Evolutionary conservation across 2,888 invertebrate genomes (phyloP).

Genomic region (Sinelater perroti): DNA sequence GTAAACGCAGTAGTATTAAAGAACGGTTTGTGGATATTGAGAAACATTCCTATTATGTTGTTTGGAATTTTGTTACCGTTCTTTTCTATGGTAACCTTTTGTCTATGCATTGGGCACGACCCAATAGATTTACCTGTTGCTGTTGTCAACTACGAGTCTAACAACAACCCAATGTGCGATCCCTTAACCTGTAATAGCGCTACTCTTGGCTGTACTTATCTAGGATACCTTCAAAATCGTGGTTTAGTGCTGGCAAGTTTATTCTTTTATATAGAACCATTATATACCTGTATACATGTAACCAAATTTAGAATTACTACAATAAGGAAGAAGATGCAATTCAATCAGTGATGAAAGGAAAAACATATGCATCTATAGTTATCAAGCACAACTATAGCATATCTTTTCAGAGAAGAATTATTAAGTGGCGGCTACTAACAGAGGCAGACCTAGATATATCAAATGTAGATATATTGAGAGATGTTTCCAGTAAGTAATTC

Average conservation of each 20-base stretch:
- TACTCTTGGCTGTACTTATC: conserved; percentile 79
- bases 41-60: conserved; percentile 82
- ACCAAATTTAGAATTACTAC: too few species aligned
- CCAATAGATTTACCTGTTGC: conserved; percentile 80
- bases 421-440: conserved; percentile 64
- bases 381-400: conserved; percentile 81
- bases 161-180: conserved; percentile 63
- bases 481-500: conserved; percentile 79
- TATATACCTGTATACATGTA: too few species aligned
- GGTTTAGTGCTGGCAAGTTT: conserved; percentile 69
- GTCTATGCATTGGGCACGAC: conserved; percentile 86
- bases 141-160: conserved; percentile 81
- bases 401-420: conserved; percentile 65
- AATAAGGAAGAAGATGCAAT: conserved; percentile 68
- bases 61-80: conserved; percentile 89
- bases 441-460: conserved; percentile 69
- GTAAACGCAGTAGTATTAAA: conserved; percentile 89
- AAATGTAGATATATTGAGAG: conserved; percentile 76
- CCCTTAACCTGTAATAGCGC: conserved; percentile 74
- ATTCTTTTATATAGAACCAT: conserved; percentile 53
- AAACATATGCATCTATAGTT: conserved; percentile 79
- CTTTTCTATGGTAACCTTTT: conserved; percentile 86
- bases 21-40: conserved; percentile 86
- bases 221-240: conserved; percentile 73
- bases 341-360: conserved; percentile 72